Evolutionary conservation across 2,888 invertebrate genomes (phyloP).

Genomic region (Habrosyne pyritoides): DNA sequence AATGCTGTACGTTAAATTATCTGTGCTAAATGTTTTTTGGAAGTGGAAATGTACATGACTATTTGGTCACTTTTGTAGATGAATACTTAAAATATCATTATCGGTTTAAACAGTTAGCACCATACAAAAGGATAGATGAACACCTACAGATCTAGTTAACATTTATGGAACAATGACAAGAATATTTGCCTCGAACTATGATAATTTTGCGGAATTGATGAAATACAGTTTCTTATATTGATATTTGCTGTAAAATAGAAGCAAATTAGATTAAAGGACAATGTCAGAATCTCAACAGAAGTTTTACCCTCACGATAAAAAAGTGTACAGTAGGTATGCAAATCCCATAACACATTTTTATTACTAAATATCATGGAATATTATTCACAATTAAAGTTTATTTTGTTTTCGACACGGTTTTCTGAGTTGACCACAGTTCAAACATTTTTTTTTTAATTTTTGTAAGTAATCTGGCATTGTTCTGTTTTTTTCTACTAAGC

Average conservation of each 20-base stretch:
- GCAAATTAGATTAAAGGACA: not conserved
- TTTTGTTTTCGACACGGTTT: too few relatives aligned
- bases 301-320: too few relatives aligned
- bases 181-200: not conserved
- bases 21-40: not conserved
- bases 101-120: not conserved
- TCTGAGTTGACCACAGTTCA: too few relatives aligned
- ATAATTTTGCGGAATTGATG: not conserved
- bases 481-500: not conserved
- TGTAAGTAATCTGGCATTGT: not conserved
- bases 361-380: too few relatives aligned
- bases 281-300: not conserved
- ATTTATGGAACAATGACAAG: not conserved
- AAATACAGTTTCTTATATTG: not conserved
- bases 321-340: too few relatives aligned
- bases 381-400: too few relatives aligned
- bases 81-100: not conserved
- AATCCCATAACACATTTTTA: too few relatives aligned
- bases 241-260: not conserved
- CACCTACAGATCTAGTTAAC: too few relatives aligned
- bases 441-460: too few relatives aligned
- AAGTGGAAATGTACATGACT: not conserved
- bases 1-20: not conserved
- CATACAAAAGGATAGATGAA: not conserved
- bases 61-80: not conserved